Evolutionary conservation across 2,888 invertebrate genomes (phyloP), one percentile per base, ranked within the genome.

Genomic region (Serrognathus titanus): DNA sequence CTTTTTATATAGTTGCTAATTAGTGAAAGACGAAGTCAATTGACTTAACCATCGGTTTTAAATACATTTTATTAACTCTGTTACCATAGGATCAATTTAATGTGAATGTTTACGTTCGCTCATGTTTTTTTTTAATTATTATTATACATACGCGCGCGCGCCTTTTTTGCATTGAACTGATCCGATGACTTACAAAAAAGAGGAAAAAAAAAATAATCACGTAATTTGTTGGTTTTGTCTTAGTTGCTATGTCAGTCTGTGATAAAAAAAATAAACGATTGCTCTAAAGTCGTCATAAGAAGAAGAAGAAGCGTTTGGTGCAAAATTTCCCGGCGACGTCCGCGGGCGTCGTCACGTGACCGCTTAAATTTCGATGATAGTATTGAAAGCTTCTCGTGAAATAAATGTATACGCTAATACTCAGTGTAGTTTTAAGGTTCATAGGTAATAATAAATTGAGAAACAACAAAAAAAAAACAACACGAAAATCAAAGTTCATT

Each of bases 191-290:
- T 31, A 31, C 24, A 31, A 31, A 31, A 31, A 3, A 7, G 7
- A n/a, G n/a, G n/a, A 31, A 31, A 31, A 31, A 31, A 31, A 24
- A 31, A 31, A 7, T 4, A 31, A 31, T 31, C 24, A 31, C 48
- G 55, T 55, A 45, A 50, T 46, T 46, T 47, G 51, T 45, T 63
- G 62, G 57, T 62, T 61, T 64, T 59, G 67, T 72, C 73, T 73
- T 64, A 70, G 72, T 77, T 77, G 78, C 78, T 77, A 76, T 75
- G 73, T 75, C 77, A 75, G 75, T 77, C 78, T 78, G 78, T 78
- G 78, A 78, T 78, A 77, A 74, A 53, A 53, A 46, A 41, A 36
- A 71, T 71, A 68, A 70, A 71, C 69, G 70, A 72, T 74, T 72
- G 73, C 72, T 74, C 72, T 71, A 71, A 69, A 70, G 69, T 71